A percentile compares a stretch with the other conserved stretches of the same genome.
Conservation (phyloP, 2,888 invertebrate species). For the Zaprionus lineosus region DNA sequence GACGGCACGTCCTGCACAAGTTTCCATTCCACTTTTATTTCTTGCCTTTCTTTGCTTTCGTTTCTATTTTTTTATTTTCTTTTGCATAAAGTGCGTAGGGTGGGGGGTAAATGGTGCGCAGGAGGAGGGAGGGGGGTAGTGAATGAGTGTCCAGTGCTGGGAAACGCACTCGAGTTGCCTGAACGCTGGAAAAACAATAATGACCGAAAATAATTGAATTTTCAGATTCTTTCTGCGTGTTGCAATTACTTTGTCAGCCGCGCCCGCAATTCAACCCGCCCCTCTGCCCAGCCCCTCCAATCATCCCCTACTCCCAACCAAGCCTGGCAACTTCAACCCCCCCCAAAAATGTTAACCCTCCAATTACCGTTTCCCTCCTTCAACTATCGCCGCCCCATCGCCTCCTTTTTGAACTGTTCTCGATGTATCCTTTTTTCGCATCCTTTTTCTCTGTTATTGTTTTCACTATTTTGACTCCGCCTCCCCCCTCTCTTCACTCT, state of each 20-base stretch:
- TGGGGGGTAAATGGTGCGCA: neutral
- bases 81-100: conserved; percentile 44
- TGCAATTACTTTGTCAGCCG: conserved; percentile 60
- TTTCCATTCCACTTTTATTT: conserved; percentile 4
- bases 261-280: conserved; percentile 18
- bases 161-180: conserved; percentile 47
- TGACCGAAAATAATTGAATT: conserved; percentile 76
- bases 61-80: neutral
- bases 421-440: conserved; percentile 5
- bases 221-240: conserved; percentile 64
- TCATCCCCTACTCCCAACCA: neutral
- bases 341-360: neutral
- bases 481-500: neutral
- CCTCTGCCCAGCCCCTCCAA: neutral
- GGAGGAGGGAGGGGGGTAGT: neutral
- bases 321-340: too few relatives aligned
- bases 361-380: neutral
- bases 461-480: conserved; percentile 8
- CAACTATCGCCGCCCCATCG: neutral
- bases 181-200: conserved; percentile 51
- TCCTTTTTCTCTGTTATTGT: conserved; percentile 31
- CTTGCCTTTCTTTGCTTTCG: neutral
- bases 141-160: conserved; percentile 23
- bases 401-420: conserved; percentile 14
- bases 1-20: conserved; percentile 58